Evolutionary conservation across 1,140 invertebrate species (phyloP), one percentile per base, ranked within the genome.

Genomic region (Babylonia areolata): DNA sequence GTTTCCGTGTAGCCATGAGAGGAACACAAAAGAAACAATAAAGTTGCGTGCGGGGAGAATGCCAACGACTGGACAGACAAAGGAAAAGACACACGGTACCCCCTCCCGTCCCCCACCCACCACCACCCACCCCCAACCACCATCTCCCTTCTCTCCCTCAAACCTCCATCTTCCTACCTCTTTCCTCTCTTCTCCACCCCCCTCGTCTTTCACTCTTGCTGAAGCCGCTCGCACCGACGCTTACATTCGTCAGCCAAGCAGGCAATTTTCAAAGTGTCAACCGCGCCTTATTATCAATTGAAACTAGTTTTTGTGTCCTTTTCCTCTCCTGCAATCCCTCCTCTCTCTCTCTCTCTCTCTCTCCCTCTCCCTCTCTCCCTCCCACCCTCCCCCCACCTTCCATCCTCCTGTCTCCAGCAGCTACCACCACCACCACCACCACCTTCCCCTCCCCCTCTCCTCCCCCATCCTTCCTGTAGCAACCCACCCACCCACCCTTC

Each of bases 1-100:
- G 33, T n/a, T 80, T 80, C 40, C 23, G 5, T 80, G 40, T 54
- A 80, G 78, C 78, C 78, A 80, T 80, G 78, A 80, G 33, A 54
- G 46, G 23, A n/a, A 28, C 33, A 80, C 40, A 80, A 80, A 33
- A 80, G n/a, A 80, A 54, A 40, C 40, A n/a, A 54, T 80, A 80
- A 80, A 80, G 23, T 42, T 80, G 28, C 42, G 78, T 39, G 78
- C n/a, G 28, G 28, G 15, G 37, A 39, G 75, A 40, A 77, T 37
- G 31, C 37, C 33, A 77, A 40, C 15, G 75, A 39, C 33, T 39
- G 35, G 75, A 77, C 75, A 77, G 3, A 77, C 35, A 77, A 77
- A 77, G 31, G 35, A 28, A 23, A 37, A 37, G 33, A 40, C 75
- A 40, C 35, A 40, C 3, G 20, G 28, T 23, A n/a, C 58, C 58